Conservation (phyloP, 2,113 vertebrate species). For the Anguilla japonica region DNA sequence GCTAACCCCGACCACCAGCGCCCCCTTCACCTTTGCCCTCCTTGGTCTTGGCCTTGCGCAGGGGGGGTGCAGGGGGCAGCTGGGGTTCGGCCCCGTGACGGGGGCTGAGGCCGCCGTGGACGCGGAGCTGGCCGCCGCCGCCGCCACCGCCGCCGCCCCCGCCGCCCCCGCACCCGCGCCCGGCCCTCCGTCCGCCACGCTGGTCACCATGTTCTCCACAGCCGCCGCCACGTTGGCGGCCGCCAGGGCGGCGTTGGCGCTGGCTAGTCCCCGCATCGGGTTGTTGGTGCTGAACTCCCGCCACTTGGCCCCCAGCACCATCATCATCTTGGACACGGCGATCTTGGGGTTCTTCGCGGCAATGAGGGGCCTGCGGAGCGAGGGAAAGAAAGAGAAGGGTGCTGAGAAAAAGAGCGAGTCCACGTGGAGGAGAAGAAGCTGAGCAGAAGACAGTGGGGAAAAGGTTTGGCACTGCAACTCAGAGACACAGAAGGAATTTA, state of each 20-base stretch:
- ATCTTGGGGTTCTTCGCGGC: slow-evolving; percentile 99
- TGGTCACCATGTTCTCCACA: slow-evolving; percentile 86
- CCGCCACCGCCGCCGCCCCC: background rate
- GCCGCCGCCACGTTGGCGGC: slow-evolving; percentile 88
- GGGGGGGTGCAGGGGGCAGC: slow-evolving; percentile 76
- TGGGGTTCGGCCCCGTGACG: slow-evolving; percentile 49
- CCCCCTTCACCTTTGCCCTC: slow-evolving; percentile 88
- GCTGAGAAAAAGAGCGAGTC: background rate
- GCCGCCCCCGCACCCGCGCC: no score
- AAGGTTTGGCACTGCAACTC: background rate
- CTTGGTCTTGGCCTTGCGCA: slow-evolving; percentile 97
- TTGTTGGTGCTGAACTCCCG: slow-evolving; percentile 98
- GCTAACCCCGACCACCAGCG: background rate
- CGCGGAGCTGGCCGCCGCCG: background rate
- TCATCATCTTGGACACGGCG: slow-evolving; percentile 99
- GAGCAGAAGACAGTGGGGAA: background rate
- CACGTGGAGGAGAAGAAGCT: background rate
- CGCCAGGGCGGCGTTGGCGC: slow-evolving; percentile 87
- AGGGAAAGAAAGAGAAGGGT: background rate
- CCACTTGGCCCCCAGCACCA: slow-evolving; percentile 98
- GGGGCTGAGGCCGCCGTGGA: background rate
- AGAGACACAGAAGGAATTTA: background rate
- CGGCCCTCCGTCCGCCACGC: slow-evolving; percentile 59
- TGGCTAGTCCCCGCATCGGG: slow-evolving; percentile 90
- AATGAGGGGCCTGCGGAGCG: slow-evolving; percentile 82